These are phyloP conservation scores for Vandiemenella viatica DNA, from an alignment of 2,888 invertebrate species.

Conservation along the genomic window DNA sequence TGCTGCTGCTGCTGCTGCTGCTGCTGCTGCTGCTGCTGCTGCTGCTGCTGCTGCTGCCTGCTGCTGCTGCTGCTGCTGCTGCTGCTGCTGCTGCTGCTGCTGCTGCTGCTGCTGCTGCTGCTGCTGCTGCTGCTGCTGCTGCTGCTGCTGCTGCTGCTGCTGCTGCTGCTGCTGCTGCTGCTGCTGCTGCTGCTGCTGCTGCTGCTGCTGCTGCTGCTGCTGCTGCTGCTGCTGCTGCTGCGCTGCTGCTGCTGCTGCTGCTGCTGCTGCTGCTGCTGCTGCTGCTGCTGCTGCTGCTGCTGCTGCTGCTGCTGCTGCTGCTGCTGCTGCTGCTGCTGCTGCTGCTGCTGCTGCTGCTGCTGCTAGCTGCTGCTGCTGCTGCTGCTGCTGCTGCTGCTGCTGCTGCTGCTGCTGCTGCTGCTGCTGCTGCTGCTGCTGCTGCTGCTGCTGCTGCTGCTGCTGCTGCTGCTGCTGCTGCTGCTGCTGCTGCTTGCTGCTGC, in stretches of 20 bases:
- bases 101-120: not conserved
- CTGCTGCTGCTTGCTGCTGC: too few species aligned
- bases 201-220: not conserved
- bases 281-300: not conserved
- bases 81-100: not conserved
- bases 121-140: not conserved
- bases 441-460: not conserved
- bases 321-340: not conserved
- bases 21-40: not conserved
- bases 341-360: not conserved
- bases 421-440: not conserved
- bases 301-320: not conserved
- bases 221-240: too few species aligned
- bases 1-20: not conserved
- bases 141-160: not conserved
- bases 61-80: not conserved
- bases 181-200: not conserved
- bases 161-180: not conserved
- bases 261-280: not conserved
- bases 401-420: not conserved
- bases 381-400: not conserved
- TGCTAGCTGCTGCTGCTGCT: not conserved
- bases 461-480: not conserved
- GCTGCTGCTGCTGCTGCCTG: too few species aligned
- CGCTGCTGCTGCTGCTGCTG: too few species aligned